phyloP scores from a whole-genome alignment of 2,113 vertebrate genomes.

The Chelonoidis abingdonii region DNA sequence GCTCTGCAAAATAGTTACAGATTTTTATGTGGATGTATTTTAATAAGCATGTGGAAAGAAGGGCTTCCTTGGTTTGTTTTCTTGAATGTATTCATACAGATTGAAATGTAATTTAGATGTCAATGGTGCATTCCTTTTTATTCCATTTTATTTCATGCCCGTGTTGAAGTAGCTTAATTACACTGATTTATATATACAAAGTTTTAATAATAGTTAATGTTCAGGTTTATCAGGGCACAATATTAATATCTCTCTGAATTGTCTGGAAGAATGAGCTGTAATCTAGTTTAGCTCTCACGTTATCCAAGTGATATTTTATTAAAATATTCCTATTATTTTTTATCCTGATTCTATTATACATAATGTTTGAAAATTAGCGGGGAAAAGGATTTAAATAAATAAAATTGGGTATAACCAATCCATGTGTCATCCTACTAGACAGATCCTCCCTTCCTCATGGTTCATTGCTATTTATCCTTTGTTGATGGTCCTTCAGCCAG shows the following conservation, averaged over 20 bases:
- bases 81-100: background rate
- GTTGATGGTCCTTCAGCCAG: background rate
- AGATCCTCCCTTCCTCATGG: background rate
- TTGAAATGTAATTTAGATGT: background rate
- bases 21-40: background rate
- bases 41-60: background rate
- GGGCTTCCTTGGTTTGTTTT: background rate
- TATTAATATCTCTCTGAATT: background rate
- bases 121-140: background rate
- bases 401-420: background rate
- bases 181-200: background rate
- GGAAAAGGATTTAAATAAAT: background rate
- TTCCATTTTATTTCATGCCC: background rate
- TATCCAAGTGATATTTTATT: background rate
- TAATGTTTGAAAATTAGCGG: background rate
- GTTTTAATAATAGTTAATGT: background rate
- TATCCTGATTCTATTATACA: background rate
- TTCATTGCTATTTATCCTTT: background rate
- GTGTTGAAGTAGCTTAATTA: background rate
- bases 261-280: background rate
- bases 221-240: background rate
- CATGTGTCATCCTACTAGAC: background rate
- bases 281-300: background rate
- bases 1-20: background rate
- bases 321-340: background rate